Conservation (phyloP, 2,888 invertebrate species). For the Athrips mouffetella region DNA sequence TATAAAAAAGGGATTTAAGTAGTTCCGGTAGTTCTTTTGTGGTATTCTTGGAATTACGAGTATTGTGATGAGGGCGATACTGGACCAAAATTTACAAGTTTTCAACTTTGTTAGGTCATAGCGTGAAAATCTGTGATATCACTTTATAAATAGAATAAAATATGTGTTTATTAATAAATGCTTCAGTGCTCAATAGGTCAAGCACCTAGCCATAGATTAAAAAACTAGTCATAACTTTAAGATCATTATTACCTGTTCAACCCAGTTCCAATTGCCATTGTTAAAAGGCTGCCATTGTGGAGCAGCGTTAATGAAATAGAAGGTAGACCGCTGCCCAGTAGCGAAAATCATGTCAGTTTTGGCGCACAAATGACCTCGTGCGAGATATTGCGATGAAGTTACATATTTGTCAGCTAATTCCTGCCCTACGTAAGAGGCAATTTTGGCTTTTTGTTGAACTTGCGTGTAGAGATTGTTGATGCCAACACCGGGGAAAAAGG, state of each 20-base stretch:
- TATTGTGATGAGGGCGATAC: too few relatives aligned
- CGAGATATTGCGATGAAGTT: constrained; percentile 58
- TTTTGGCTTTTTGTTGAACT: constrained; percentile 46
- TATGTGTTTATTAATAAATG: too few relatives aligned
- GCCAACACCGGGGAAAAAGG: constrained; percentile 65
- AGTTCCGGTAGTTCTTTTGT: too few relatives aligned
- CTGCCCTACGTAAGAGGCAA: constrained; percentile 48
- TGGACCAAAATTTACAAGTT: too few relatives aligned
- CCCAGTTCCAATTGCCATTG: constrained; percentile 77
- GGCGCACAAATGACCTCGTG: constrained; percentile 81
- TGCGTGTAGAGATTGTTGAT: constrained; percentile 62
- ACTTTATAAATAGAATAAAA: too few relatives aligned
- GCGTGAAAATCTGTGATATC: too few relatives aligned
- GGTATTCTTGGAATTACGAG: too few relatives aligned
- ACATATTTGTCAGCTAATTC: constrained; percentile 66
- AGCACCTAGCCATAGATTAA: too few relatives aligned
- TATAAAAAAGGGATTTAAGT: too few relatives aligned
- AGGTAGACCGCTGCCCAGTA: constrained; percentile 76
- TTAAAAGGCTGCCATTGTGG: constrained; percentile 84
- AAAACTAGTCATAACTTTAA: background rate
- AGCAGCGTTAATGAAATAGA: constrained; percentile 81
- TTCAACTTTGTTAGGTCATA: too few relatives aligned
- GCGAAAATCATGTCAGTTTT: constrained; percentile 81
- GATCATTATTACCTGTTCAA: constrained; percentile 58
- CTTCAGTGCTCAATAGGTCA: too few relatives aligned